Evolutionary conservation across 2,888 invertebrate species (phyloP), one percentile per base, ranked within the genome.

Genomic region (Trissolcus brochymenae): DNA sequence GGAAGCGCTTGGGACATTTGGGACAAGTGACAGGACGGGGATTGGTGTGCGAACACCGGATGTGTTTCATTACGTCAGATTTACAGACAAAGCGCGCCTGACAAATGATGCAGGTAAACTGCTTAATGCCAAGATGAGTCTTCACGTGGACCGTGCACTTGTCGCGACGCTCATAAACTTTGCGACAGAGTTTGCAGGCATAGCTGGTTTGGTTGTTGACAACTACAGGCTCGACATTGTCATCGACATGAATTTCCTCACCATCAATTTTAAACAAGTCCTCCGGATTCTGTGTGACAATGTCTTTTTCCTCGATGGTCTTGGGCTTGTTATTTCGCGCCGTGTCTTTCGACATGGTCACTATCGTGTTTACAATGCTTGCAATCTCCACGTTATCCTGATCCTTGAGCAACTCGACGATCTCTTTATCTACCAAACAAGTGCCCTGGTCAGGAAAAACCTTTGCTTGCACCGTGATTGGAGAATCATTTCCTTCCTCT

Each of bases 61-160:
- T 89, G 70, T 89, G 89, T 57, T 89, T 89, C 87, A 89, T 88
- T 3, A 89, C 89, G 67, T 89, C 89, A 4, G 89, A 88, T 54
- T 89, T 89, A 61, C 89, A 89, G 16, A 89, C 89, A 59, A 89
- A 89, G 73, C 87, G 88, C 0, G 88, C 88, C 50, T 85, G 86
- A 40, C 89, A 89, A 0, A 89, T 73, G n/a, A 86, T 86, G 56
- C 89, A 88, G 1, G 87, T 84, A 57, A 85, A 89, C 49, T 89
- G 89, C 54, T 88, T 89, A 35, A 89, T 89, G 0, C 89, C 89
- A 0, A 89, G 82, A 60, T 89, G 89, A 0, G 89, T 89, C 68
- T 89, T 89, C 0, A 89, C 88, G 66, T 89, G 89, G 4, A 89
- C 89, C 35, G 84, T 88, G 70, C 89, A 89, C 71, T 89, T 89